Evolutionary conservation across 2,888 invertebrate genomes (phyloP), one percentile per base, ranked within the genome.

Genomic region (Ennomos fuscantarius): DNA sequence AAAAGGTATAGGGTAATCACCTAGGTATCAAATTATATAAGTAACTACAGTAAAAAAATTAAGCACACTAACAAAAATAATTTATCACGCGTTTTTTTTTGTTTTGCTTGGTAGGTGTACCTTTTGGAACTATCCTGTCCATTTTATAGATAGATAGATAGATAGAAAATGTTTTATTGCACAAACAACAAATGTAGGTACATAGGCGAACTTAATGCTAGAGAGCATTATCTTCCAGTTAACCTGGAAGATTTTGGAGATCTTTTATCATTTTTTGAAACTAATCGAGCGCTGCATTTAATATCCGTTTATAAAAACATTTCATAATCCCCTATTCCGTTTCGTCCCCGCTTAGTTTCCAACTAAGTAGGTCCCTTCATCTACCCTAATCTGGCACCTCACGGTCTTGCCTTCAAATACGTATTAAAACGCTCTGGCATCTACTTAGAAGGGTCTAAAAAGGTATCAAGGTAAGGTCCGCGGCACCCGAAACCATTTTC

Each of bases 401-500:
- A 9, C 47, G 52, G 31, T 35, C 57, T 44, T 53, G 40, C 40
- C 58, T 44, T 46, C 52, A 59, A 66, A 63, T 62, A 40, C 59
- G 60, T 60, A 60, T 68, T 61, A 61, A 56, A 67, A 62, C 58
- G 46, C 36, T 57, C 40, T 66, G 66, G 66, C 67, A 62, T 65
- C 52, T 55, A 66, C 65, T 62, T 71, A 70, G 73, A 57, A 74
- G 69, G 60, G 63, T 61, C 64, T 56, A 6, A 59, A 59, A 66
- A 69, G 69, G 64, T 65, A 56, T 66, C 66, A 67, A 69, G 69
- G 68, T 68, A 63, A 56, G 46, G 60, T 59, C 67, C 39, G 48
- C 59, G 66, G 57, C 69, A 65, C 69, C 65, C 61, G 66, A 70
- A 67, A 76, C 68, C 70, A 65, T 70, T 72, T 63, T 69, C 62